Percentiles rank a stretch among this genome's conserved stretches.
Evolutionary conservation across 2,888 invertebrate genomes (phyloP).

Genomic region (Rhaphigaster nebulosa): DNA sequence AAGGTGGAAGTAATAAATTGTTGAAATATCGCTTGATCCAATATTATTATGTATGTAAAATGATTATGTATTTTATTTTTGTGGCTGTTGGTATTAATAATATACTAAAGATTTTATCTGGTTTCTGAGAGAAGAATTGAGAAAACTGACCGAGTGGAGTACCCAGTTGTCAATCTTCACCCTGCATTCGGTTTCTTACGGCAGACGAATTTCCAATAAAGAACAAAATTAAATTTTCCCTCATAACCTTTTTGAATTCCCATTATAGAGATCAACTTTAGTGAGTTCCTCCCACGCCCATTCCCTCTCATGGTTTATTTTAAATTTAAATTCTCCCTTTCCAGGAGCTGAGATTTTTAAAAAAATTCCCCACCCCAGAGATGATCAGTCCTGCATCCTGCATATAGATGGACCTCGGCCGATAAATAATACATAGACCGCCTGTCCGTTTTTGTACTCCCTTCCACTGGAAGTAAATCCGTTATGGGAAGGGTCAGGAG

Average conservation of each 20-base stretch:
- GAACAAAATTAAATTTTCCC: neutral
- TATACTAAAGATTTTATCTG: too few species aligned
- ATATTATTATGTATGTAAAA: too few species aligned
- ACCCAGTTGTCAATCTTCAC: too few species aligned
- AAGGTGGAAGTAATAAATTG: too few species aligned
- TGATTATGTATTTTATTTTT: too few species aligned
- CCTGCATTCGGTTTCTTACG: too few species aligned
- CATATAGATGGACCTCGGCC: conserved; percentile 1
- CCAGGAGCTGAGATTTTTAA: neutral
- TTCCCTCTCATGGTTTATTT: conserved; percentile 17
- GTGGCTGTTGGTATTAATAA: too few species aligned
- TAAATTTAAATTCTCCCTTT: conserved; percentile 33
- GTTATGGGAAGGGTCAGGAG: conserved; percentile 5
- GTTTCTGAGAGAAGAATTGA: too few species aligned
- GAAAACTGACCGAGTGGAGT: too few species aligned
- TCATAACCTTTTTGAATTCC: neutral
- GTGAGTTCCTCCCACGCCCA: neutral
- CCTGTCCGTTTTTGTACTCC: conserved; percentile 23
- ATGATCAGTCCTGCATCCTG: conserved; percentile 45
- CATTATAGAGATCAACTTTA: neutral
- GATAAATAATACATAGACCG: conserved; percentile 47
- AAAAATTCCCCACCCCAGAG: conserved; percentile 21
- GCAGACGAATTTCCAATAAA: neutral
- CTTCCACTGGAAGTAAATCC: neutral
- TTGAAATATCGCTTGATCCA: too few species aligned